A percentile compares a stretch with the other conserved stretches of the same genome.
These are phyloP conservation scores for Blastobasis adustella DNA, from an alignment of 2,888 invertebrate genomes.

Conservation along the genomic window DNA sequence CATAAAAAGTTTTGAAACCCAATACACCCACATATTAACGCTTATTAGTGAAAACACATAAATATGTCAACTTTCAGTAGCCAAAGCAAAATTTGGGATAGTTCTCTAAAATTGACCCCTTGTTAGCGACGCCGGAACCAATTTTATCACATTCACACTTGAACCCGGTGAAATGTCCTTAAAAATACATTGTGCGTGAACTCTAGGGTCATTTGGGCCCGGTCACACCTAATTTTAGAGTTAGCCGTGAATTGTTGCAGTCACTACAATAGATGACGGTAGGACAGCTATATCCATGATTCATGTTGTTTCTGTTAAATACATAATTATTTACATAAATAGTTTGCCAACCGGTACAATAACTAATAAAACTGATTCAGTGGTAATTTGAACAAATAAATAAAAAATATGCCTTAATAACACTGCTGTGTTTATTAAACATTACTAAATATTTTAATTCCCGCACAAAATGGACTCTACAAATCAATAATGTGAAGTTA, in stretches of 20 bases:
- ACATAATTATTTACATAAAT: no score
- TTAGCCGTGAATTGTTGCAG: constrained; percentile 34
- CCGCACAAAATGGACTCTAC: no score
- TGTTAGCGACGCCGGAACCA: constrained; percentile 47
- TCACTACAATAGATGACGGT: no score
- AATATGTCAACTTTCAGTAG: constrained; percentile 48
- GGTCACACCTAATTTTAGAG: constrained; percentile 55
- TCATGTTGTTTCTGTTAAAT: no score
- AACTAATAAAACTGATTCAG: no score
- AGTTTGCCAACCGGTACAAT: no score
- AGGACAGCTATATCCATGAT: no score
- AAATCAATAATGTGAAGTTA: no score
- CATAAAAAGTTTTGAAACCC: not conserved
- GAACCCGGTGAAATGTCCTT: constrained; percentile 52
- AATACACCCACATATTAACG: constrained; percentile 28
- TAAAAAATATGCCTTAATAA: no score
- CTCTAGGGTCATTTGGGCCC: constrained; percentile 53
- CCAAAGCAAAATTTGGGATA: constrained; percentile 38
- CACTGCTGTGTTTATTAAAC: no score
- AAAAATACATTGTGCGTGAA: constrained; percentile 69
- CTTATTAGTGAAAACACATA: constrained; percentile 44
- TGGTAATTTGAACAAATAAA: no score
- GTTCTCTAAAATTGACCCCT: constrained; percentile 60
- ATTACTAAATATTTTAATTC: no score
- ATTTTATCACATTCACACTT: constrained; percentile 64